These are phyloP conservation scores for Harpagifer antarcticus DNA, from an alignment of 2,797 vertebrate genomes.

Conservation along the genomic window DNA sequence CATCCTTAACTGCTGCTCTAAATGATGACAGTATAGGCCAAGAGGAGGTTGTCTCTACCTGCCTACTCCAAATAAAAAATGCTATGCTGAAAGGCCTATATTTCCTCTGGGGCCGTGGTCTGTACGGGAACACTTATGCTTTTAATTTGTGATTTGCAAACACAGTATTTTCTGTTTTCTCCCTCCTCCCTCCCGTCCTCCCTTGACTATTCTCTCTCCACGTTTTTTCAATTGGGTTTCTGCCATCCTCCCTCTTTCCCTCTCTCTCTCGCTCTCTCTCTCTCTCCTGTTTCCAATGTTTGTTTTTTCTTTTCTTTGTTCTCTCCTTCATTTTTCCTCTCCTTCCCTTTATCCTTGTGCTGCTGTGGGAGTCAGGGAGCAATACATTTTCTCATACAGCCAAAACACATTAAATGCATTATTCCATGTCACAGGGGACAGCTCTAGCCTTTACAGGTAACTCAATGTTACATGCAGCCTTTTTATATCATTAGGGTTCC, in stretches of 20 bases:
- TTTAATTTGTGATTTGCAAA: conserved; percentile 82
- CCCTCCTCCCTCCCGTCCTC: conserved; percentile 34
- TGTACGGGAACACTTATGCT: conserved; percentile 62
- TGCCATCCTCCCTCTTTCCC: conserved; percentile 28
- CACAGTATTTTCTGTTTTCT: conserved; percentile 65
- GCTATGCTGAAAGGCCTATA: conserved; percentile 65
- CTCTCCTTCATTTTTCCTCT: conserved; percentile 26
- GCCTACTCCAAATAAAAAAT: conserved; percentile 40
- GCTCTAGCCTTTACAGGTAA: conserved; percentile 71
- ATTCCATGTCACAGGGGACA: conserved; percentile 74
- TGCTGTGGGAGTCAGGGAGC: conserved; percentile 66
- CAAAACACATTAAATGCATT: conserved; percentile 81
- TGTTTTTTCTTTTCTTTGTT: conserved; percentile 46
- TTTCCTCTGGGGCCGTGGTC: conserved; percentile 63
- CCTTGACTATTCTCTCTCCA: conserved; percentile 48
- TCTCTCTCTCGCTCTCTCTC: conserved; percentile 28
- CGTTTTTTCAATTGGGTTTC: no score
- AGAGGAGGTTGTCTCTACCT: conserved; percentile 40
- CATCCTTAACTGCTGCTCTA: conserved; percentile 28
- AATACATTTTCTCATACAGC: conserved; percentile 74
- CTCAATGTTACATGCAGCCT: conserved; percentile 66
- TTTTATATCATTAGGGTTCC: conserved; percentile 79
- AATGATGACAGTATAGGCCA: conserved; percentile 34
- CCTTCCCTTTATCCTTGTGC: conserved; percentile 37
- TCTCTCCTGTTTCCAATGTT: conserved; percentile 41